Evolutionary conservation across 2,888 invertebrate genomes (phyloP).

Genomic region (Boloria euphrosyne): DNA sequence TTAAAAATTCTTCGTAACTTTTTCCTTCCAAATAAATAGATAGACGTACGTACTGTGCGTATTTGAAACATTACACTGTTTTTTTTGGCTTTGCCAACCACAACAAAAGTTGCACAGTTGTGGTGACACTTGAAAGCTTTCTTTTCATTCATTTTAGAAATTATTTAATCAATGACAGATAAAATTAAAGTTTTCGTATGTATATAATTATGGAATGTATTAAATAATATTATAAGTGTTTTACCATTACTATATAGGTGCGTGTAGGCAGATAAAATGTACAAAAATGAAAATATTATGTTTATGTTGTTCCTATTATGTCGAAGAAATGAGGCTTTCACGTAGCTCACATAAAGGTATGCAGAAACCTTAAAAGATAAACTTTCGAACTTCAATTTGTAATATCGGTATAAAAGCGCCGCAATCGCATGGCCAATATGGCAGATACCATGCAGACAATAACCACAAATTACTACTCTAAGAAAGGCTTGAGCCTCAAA

Average conservation of each 20-base stretch:
- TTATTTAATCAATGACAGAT: background rate
- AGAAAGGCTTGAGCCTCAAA: slow-evolving; percentile 39
- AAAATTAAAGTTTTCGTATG: background rate
- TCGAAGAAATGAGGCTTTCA: slow-evolving; percentile 29
- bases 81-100: background rate
- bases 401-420: slow-evolving; percentile 45
- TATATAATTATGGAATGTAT: background rate
- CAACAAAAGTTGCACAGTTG: slow-evolving; percentile 1
- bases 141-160: background rate
- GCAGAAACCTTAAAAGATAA: slow-evolving; percentile 28
- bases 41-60: background rate
- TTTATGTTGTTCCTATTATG: background rate
- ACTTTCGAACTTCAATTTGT: slow-evolving; percentile 42
- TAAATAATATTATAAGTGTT: too few relatives aligned
- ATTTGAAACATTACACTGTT: slow-evolving; percentile 7
- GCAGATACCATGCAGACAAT: slow-evolving; percentile 63
- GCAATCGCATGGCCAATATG: slow-evolving; percentile 54
- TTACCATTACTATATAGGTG: too few relatives aligned
- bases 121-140: slow-evolving; percentile 6
- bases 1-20: too few relatives aligned
- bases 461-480: slow-evolving; percentile 60
- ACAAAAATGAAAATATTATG: too few relatives aligned
- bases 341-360: slow-evolving; percentile 32
- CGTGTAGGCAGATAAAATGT: too few relatives aligned
- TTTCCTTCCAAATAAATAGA: too few relatives aligned